Conservation (phyloP, 2,888 invertebrate genomes). For the Cenopis cana region DNA sequence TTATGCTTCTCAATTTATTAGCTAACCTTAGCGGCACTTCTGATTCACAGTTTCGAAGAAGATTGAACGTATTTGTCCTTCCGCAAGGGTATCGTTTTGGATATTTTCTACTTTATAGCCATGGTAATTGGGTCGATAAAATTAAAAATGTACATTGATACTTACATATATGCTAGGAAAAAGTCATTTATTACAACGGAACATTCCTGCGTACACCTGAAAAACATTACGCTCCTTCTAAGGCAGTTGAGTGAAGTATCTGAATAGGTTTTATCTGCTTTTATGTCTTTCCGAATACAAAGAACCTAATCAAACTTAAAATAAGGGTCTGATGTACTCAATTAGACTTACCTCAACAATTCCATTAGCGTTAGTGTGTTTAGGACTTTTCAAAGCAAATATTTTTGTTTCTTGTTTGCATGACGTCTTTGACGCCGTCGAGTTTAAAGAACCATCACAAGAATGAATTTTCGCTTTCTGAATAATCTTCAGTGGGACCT, state of each 20-base stretch:
- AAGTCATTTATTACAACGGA: background rate
- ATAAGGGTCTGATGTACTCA: slow-evolving; percentile 21
- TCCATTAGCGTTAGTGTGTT: slow-evolving; percentile 34
- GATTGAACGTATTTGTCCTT: background rate
- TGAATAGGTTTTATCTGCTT: no score
- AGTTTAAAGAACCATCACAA: no score
- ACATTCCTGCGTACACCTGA: no score
- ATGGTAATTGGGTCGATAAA: background rate
- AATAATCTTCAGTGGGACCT: no score
- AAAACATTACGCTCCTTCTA: no score
- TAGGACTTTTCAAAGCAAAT: slow-evolving; percentile 35
- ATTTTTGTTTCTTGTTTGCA: slow-evolving; percentile 15
- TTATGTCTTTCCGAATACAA: background rate
- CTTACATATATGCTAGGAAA: background rate
- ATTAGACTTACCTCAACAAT: slow-evolving; percentile 25
- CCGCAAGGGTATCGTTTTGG: background rate
- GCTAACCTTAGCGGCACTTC: slow-evolving; percentile 17
- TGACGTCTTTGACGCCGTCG: background rate
- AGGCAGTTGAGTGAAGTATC: no score
- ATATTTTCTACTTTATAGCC: background rate
- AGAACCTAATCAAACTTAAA: slow-evolving; percentile 25
- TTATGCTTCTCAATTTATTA: slow-evolving; percentile 23
- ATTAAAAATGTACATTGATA: background rate
- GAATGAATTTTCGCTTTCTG: no score
- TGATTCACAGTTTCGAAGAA: slow-evolving; percentile 29